Base-by-base conservation (phyloP, 2,113 vertebrate species). In the Rhizomys pruinosus region DNA sequence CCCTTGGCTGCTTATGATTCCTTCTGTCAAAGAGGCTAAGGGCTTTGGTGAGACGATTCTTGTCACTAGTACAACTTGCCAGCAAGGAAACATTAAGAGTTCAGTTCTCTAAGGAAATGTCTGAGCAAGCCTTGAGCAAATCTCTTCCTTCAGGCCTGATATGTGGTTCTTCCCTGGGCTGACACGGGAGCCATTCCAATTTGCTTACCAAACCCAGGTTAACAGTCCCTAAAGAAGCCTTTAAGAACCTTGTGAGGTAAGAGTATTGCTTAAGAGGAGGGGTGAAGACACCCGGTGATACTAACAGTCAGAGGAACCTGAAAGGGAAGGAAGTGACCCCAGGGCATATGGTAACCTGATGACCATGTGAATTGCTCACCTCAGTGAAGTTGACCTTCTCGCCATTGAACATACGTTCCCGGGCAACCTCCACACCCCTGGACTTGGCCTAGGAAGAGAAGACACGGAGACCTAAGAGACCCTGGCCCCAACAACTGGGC, bases 351-450 rank as follows among this genome's bases (percentile, higher is more conserved):
- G 0, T 22, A 61, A 3, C 23, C 71, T 42, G 12, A 7, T 20
- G 29, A 16, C 74, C 63, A 73, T 32, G 7, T 11, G 10, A 42
- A 17, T 71, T 11, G 63, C 97, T 95, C 97, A 99, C 99, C 99
- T 99, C 99, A 0, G 99, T 99, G 97, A 99, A 99, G 98, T 99
- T 99, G 97, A 99, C 99, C 98, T 99, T 99, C 87, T 99, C 98
- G 11, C 99, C 99, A 3, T 80, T 97, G 97, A 99, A 99, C 99
- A 99, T 99, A 92, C 85, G 98, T 57, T 99, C 98, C 72, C 99
- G 98, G 63, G 99, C 99, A 17, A 98, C 97, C 93, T 99, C 99
- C 93, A 99, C 97, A 10, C 98, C 99, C 94, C 99, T 98, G 22
- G 99, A 99, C 97, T 99, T 99, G 1, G 98, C 99, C 99, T 99